phyloP scores from a whole-genome alignment of 1,140 invertebrate species.

The Aporrectodea caliginosa region DNA sequence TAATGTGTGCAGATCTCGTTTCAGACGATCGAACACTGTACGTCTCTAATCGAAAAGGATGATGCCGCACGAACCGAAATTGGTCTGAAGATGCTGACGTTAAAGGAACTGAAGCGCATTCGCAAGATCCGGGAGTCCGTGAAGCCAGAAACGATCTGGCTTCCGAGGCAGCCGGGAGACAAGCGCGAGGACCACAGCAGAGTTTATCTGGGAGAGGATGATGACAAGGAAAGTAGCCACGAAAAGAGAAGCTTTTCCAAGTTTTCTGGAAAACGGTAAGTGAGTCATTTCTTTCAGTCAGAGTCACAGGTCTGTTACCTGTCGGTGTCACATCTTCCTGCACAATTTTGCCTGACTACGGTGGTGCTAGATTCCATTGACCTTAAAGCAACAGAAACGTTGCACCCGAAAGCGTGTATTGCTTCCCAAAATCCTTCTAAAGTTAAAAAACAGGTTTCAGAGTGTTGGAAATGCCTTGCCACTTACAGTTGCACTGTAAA shows the following conservation, averaged over 20 bases:
- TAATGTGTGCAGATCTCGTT: neutral
- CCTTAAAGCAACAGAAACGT: too few relatives aligned
- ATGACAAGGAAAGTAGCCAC: neutral
- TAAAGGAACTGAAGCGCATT: neutral
- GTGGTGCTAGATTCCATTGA: neutral
- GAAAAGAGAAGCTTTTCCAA: neutral
- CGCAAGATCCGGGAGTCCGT: neutral
- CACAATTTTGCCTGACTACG: neutral
- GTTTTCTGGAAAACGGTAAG: neutral
- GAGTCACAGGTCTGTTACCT: neutral
- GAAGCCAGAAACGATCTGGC: conserved; percentile 1
- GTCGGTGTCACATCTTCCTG: neutral
- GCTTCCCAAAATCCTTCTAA: too few relatives aligned
- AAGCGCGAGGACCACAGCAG: neutral
- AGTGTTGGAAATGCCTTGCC: too few relatives aligned
- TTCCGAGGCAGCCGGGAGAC: neutral
- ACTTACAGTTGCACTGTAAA: too few relatives aligned
- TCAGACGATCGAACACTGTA: neutral
- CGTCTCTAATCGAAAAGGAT: neutral
- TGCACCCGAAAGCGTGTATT: too few relatives aligned
- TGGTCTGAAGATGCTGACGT: neutral
- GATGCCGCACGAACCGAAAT: neutral
- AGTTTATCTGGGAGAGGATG: neutral
- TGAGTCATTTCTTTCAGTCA: neutral
- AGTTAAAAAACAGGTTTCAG: too few relatives aligned